Evolutionary conservation across 2,888 invertebrate species (phyloP).

Genomic region (Megamerina dolium): DNA sequence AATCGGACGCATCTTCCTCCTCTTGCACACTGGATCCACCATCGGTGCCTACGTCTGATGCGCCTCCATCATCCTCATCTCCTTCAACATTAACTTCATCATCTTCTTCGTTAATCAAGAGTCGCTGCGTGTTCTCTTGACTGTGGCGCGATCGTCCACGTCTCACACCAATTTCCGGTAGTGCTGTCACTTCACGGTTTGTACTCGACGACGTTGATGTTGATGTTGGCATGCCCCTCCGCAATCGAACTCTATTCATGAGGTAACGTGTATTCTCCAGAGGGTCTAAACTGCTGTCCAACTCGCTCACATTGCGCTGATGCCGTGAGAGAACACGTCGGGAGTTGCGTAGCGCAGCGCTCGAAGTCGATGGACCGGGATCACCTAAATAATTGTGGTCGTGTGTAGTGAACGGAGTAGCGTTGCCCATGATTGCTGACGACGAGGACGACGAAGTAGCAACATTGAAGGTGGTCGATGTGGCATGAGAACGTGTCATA

Average conservation of each 20-base stretch:
- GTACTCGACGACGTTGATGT: constrained; percentile 24
- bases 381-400: constrained; percentile 48
- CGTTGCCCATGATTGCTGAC: neutral
- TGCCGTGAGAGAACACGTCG: constrained; percentile 46
- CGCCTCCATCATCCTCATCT: constrained; percentile 33
- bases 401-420: constrained; percentile 30
- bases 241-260: constrained; percentile 28
- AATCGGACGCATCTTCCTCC: constrained; percentile 36
- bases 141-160: constrained; percentile 37
- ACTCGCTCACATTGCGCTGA: constrained; percentile 46
- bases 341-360: constrained; percentile 32
- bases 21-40: constrained; percentile 36
- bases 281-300: constrained; percentile 38
- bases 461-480: constrained; percentile 32
- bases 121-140: constrained; percentile 35
- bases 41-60: constrained; percentile 43
- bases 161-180: constrained; percentile 18
- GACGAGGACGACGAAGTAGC: constrained; percentile 21
- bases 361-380: constrained; percentile 34
- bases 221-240: constrained; percentile 37
- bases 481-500: constrained; percentile 45
- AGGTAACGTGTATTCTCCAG: constrained; percentile 29
- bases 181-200: constrained; percentile 8
- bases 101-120: constrained; percentile 27
- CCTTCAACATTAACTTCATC: constrained; percentile 22